Percentiles rank a stretch among this genome's conserved stretches.
Evolutionary conservation across 2,797 vertebrate species (phyloP).

Genomic region (Hephaestus fuliginosus): DNA sequence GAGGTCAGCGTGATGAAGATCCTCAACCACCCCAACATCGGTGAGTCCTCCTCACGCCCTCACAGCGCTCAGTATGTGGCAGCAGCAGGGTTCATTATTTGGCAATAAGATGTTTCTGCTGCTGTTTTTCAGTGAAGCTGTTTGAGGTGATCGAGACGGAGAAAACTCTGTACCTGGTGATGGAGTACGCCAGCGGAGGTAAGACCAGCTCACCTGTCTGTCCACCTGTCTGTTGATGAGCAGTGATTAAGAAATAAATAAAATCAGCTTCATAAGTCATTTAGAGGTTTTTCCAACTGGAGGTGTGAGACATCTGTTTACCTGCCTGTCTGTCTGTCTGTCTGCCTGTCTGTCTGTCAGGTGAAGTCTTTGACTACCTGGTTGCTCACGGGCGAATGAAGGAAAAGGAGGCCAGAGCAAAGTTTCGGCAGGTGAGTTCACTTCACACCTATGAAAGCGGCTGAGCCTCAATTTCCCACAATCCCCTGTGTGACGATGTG

Average conservation of each 20-base stretch:
- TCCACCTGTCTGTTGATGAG: not conserved
- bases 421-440: conserved; percentile 94
- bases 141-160: conserved; percentile 94
- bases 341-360: conserved; percentile 60
- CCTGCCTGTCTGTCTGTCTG: conserved; percentile 13
- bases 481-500: not conserved
- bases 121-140: conserved; percentile 86
- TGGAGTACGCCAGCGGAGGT: conserved; percentile 93
- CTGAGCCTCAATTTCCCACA: not conserved
- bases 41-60: conserved; percentile 78
- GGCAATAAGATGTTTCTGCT: not conserved
- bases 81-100: not conserved
- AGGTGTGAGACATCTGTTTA: not conserved
- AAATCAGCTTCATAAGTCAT: not conserved
- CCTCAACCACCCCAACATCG: conserved; percentile 94
- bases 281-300: not conserved
- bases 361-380: conserved; percentile 96
- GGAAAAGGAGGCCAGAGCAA: conserved; percentile 95
- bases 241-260: not conserved
- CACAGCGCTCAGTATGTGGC: not conserved
- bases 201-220: conserved; percentile 63
- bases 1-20: conserved; percentile 98
- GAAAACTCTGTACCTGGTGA: conserved; percentile 92
- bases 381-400: conserved; percentile 98
- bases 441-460: not conserved